These are phyloP conservation scores for Callithrix jacchus DNA, from an alignment of 2,113 vertebrate genomes.

Conservation along the genomic window DNA sequence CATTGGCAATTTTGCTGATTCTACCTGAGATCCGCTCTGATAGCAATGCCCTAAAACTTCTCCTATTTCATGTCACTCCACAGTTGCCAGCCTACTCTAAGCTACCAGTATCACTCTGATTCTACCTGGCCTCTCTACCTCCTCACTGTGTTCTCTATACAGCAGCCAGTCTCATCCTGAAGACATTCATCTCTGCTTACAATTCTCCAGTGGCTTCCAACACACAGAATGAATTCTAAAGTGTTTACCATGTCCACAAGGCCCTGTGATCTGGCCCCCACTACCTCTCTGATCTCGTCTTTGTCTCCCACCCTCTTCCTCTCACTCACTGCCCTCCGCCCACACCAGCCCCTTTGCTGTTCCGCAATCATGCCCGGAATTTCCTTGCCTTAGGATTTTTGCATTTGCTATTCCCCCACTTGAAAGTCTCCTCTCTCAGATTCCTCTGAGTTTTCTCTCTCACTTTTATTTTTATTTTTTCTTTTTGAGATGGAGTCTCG, in stretches of 20 bases:
- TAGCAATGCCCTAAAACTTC: not conserved
- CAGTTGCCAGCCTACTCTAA: not conserved
- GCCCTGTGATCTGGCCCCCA: not conserved
- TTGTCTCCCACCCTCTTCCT: not conserved
- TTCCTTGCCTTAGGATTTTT: not conserved
- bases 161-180: not conserved
- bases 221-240: not conserved
- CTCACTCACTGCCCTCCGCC: not conserved
- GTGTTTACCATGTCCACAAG: not conserved
- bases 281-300: not conserved
- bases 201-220: not conserved
- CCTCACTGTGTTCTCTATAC: not conserved
- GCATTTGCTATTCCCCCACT: not conserved
- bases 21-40: not conserved
- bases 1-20: not conserved
- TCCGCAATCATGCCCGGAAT: not conserved
- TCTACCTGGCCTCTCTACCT: not conserved
- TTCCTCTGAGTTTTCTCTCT: not conserved
- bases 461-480: not conserved
- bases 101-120: not conserved
- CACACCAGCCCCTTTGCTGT: not conserved
- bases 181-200: not conserved
- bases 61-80: not conserved
- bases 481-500: too few relatives aligned
- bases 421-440: not conserved